phyloP scores from a whole-genome alignment of 2,113 vertebrate species.

The Pterophyllum scalare region DNA sequence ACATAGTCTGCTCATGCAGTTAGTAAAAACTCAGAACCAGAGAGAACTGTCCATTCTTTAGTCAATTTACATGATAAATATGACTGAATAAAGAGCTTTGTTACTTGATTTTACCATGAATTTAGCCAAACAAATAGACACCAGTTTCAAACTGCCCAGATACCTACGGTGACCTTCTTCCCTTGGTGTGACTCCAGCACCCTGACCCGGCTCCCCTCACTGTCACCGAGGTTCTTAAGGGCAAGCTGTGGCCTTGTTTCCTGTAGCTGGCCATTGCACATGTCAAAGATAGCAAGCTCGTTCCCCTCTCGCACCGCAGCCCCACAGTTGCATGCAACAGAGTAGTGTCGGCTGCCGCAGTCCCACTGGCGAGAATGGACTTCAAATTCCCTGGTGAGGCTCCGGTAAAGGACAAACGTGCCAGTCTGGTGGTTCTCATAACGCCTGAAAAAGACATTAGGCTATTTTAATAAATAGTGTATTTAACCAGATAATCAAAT shows the following conservation, averaged over 20 bases:
- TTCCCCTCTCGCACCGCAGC: slow-evolving; percentile 74
- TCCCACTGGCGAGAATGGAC: slow-evolving; percentile 84
- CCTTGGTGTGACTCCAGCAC: slow-evolving; percentile 83
- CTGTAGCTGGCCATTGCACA: slow-evolving; percentile 78
- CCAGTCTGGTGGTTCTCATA: slow-evolving; percentile 81
- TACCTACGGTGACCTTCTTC: slow-evolving; percentile 86
- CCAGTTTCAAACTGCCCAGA: slow-evolving; percentile 45
- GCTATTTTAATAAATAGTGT: not conserved
- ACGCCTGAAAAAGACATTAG: slow-evolving; percentile 55
- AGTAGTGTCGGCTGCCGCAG: slow-evolving; percentile 75
- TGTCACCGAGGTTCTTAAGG: slow-evolving; percentile 57
- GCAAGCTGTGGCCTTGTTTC: slow-evolving; percentile 75
- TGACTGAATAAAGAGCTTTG: not conserved
- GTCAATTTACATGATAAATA: not conserved
- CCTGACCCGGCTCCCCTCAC: slow-evolving; percentile 53
- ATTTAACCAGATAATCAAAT: not conserved
- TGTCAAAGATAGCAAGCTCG: slow-evolving; percentile 79
- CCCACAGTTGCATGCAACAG: slow-evolving; percentile 79
- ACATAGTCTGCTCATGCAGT: not conserved
- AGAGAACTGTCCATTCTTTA: not conserved
- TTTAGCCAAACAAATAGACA: not conserved
- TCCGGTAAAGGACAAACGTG: slow-evolving; percentile 83
- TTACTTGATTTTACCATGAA: not conserved
- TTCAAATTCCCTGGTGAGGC: slow-evolving; percentile 70
- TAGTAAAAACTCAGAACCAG: not conserved